Percentiles rank a stretch among this genome's conserved stretches.
Conservation (phyloP, 37 sponge, comb jelly and placozoan genomes). For the Chondrosia reniformis region DNA sequence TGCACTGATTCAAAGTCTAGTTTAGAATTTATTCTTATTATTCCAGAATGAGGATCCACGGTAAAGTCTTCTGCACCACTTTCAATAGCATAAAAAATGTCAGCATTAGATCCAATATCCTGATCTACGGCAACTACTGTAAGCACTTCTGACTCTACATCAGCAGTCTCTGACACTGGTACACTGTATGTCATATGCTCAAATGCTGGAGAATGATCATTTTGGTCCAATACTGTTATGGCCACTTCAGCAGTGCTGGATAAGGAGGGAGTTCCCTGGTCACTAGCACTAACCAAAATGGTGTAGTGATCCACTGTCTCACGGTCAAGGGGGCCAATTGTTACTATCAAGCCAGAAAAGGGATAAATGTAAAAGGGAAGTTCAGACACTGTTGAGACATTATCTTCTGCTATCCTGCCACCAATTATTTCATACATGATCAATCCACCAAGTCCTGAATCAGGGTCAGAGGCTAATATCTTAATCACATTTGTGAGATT, state of each 20-base stretch:
- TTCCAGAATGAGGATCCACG: constrained; percentile 15
- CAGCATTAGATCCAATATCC: constrained; percentile 30
- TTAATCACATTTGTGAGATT: constrained; percentile 24
- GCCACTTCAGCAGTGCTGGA: constrained; percentile 2
- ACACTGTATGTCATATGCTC: not conserved
- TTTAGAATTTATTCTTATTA: not conserved
- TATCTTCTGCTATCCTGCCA: not conserved
- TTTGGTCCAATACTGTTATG: constrained; percentile 36
- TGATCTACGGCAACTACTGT: constrained; percentile 16
- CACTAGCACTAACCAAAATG: constrained; percentile 42
- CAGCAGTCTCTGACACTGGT: constrained; percentile 3
- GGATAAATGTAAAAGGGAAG: not conserved
- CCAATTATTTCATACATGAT: constrained; percentile 36
- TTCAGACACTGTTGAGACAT: not conserved
- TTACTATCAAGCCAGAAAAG: constrained; percentile 27
- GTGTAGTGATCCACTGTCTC: constrained; percentile 39
- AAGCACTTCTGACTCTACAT: not conserved
- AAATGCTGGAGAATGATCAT: constrained; percentile 21
- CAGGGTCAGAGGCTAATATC: constrained; percentile 60
- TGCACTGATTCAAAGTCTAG: constrained; percentile 20
- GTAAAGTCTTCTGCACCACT: constrained; percentile 27
- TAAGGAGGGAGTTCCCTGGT: constrained; percentile 21
- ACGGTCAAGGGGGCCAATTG: constrained; percentile 33
- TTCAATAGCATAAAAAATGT: not conserved
- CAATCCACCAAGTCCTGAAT: constrained; percentile 43